A percentile compares a stretch with the other conserved stretches of the same genome.
phyloP scores from a whole-genome alignment of 2,888 invertebrate genomes.

The Strigamia maritima region DNA sequence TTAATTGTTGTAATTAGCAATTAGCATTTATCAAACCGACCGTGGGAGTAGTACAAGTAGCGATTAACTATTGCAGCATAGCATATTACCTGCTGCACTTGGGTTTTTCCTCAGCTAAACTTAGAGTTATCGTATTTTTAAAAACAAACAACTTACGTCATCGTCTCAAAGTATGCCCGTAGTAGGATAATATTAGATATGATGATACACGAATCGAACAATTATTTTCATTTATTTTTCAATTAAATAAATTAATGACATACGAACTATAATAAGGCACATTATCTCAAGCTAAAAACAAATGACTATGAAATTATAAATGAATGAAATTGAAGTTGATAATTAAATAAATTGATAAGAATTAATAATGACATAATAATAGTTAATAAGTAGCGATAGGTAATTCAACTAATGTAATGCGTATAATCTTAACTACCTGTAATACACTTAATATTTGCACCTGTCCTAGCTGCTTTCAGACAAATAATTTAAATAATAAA shows the following conservation, averaged over 20 bases:
- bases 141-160: background rate
- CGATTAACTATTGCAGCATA: background rate
- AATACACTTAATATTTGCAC: slow-evolving; percentile 15
- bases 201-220: background rate
- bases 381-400: background rate
- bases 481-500: slow-evolving; percentile 8
- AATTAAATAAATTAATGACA: slow-evolving; percentile 15
- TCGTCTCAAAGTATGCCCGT: background rate
- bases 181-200: background rate
- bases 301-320: background rate
- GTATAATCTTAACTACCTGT: background rate
- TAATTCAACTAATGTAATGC: background rate
- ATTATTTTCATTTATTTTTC: slow-evolving; percentile 7
- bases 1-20: background rate
- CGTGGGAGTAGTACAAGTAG: background rate
- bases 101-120: slow-evolving; percentile 5
- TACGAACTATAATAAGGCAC: slow-evolving; percentile 15
- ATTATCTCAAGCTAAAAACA: slow-evolving; percentile 15
- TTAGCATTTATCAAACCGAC: background rate
- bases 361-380: background rate
- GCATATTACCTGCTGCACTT: background rate
- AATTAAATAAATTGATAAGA: background rate
- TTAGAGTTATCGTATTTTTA: background rate
- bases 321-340: background rate
- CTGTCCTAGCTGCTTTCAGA: slow-evolving; percentile 10